Base-by-base conservation (phyloP, 92 coral and sea anemone species). In the Hydrozoanthus gracilis region DNA sequence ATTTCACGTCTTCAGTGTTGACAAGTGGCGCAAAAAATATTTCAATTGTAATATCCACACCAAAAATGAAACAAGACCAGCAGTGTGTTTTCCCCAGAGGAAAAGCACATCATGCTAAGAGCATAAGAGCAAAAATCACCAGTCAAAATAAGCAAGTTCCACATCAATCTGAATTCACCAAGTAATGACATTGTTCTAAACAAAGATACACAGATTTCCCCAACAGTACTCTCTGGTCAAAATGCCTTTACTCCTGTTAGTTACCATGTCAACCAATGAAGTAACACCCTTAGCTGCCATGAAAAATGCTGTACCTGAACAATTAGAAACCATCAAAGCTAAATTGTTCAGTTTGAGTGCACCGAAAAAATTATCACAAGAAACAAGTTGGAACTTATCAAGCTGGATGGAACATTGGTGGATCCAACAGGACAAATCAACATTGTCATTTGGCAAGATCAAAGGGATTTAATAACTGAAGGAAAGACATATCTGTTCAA, bases 271-370 rank as follows among this genome's bases (percentile, higher is more conserved):
- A 65, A 51, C 92, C 8, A 87, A 86, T 65, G 45, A 77, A 15
- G 45, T 86, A 18, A 86, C 89, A 16, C 15, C 84, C 10, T 35
- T 86, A 48, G 83, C 58, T 6, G 72, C 87, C 11, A 79, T 86
- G 7, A 60, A 44, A 27, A 89, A 89, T 79, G 92, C 92, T 62
- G 74, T 51, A 5, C 86, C 92, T 16, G 83, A 85, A 50, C 92
- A 89, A 64, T 44, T 85, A 8, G 71, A 86, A 11, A 89, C 92
- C 4, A 60, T 89, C 9, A 89, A 89, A 86, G 89, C 83, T 45
- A 89, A 89, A 72, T 75, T 86, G 10, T 74, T 55, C 87, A 78
- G 54, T 48, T 79, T 89, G 18, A 44, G 50, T 49, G 48, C 66
- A 48, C 44, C 54, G 10, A 86, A 89, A 89, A 89, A 64, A 86